Conservation (phyloP, 2,888 invertebrate species). For the Euspilapteryx auroguttella region DNA sequence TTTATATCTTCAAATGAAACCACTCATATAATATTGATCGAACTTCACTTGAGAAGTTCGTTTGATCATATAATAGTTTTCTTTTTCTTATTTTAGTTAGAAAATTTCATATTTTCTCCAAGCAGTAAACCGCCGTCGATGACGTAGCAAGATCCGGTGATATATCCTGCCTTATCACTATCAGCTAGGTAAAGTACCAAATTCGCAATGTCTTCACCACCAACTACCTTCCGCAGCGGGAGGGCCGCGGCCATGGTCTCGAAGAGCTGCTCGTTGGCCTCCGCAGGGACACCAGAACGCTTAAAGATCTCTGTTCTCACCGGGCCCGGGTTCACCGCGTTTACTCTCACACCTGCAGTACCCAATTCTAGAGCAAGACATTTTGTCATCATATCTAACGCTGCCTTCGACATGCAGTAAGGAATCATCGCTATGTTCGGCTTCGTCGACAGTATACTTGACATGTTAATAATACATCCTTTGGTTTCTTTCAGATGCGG, state of each 20-base stretch:
- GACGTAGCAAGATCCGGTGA: slow-evolving; percentile 26
- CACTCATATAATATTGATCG: no score
- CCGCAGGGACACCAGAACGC: slow-evolving; percentile 21
- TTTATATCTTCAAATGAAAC: no score
- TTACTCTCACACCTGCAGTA: slow-evolving; percentile 29
- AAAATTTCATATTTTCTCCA: not conserved
- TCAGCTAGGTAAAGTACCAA: slow-evolving; percentile 29
- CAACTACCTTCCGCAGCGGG: slow-evolving; percentile 13
- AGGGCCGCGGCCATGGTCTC: slow-evolving; percentile 15
- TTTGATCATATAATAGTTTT: no score
- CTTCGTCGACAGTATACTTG: slow-evolving; percentile 24
- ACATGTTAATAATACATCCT: slow-evolving; percentile 34
- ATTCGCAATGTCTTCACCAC: slow-evolving; percentile 26
- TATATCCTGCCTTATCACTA: slow-evolving; percentile 28
- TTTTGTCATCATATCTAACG: slow-evolving; percentile 32
- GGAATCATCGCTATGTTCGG: slow-evolving; percentile 22
- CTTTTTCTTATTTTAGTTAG: no score
- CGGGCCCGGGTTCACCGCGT: slow-evolving; percentile 35
- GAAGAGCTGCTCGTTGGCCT: slow-evolving; percentile 18
- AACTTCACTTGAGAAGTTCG: no score
- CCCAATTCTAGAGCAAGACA: slow-evolving; percentile 30
- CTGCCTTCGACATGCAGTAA: slow-evolving; percentile 41
- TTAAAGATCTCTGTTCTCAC: slow-evolving; percentile 29
- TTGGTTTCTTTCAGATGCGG: slow-evolving; percentile 23
- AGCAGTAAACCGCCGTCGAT: slow-evolving; percentile 18